Evolutionary conservation across 2,888 invertebrate species (phyloP), one percentile per base, ranked within the genome.

Genomic region (Syrista parreyssii): DNA sequence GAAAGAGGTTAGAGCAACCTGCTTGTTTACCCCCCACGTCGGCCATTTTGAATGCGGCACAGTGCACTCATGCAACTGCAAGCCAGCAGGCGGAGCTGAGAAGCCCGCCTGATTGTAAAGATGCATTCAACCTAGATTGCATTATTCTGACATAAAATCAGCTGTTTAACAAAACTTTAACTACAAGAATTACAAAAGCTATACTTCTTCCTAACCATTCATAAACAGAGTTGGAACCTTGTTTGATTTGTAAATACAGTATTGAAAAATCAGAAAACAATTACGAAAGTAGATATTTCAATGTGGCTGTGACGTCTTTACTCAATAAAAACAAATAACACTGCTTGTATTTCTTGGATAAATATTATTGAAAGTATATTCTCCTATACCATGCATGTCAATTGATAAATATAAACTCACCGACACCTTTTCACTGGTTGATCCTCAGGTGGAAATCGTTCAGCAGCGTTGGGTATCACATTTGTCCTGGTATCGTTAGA

Each of bases 351-450:
- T 9, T 55, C 23, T 55, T 9, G 23, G 23, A 23, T 55, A 55
- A 55, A 55, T 55, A 55, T 55, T 55, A 55, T 55, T 55, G 23
- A 15, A 55, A 55, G 2, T 55, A 23, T 55, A 55, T 55, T 55
- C 9, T 55, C 9, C 11, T 76, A 36, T 73, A 36, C 15, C 55
- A 23, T 55, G 23, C 23, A 55, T 23, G 23, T 55, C 55, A 55
- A 80, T 69, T 32, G 36, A n/a, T 32, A 72, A 73, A 68, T 72
- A 82, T 79, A 40, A 74, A 84, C 89, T 91, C 89, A 94, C 94
- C 94, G 93, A 82, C 93, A 93, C 85, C 94, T 91, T 84, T 94
- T 93, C 3, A 92, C 91, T 9, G 88, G 87, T 6, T 34, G 30
- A 79, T 89, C 88, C 9, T 89, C 89, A 0, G 76, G 30, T n/a